Evolutionary conservation across 2,888 invertebrate species (phyloP).

Genomic region (Drosophila prostipennis): DNA sequence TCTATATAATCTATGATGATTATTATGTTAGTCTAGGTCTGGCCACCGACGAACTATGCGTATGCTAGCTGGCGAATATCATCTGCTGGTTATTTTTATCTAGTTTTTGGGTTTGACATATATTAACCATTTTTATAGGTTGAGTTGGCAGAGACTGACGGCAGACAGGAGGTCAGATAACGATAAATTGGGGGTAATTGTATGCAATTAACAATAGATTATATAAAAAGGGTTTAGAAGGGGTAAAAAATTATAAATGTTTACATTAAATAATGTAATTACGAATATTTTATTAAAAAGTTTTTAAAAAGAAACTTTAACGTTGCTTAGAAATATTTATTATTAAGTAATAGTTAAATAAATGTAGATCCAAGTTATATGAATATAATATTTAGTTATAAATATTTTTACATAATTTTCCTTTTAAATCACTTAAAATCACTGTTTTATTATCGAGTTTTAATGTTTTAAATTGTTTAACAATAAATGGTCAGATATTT

Average conservation of each 20-base stretch:
- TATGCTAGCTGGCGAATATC: slow-evolving; percentile 44
- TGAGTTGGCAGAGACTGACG: slow-evolving; percentile 37
- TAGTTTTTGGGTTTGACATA: slow-evolving; percentile 53
- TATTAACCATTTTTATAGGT: slow-evolving; percentile 59
- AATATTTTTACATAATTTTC: no score
- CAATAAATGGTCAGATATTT: no score
- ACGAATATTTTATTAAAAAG: background rate
- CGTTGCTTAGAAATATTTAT: no score
- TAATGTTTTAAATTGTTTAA: no score
- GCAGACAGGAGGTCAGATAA: slow-evolving; percentile 40
- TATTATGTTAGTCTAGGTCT: slow-evolving; percentile 53
- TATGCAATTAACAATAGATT: slow-evolving; percentile 40
- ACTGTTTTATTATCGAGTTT: no score
- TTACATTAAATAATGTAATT: background rate
- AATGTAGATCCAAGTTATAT: no score
- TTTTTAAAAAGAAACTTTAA: background rate
- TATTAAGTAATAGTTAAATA: no score
- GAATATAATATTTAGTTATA: no score
- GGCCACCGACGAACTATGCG: slow-evolving; percentile 34
- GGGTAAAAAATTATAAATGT: background rate
- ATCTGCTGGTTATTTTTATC: slow-evolving; percentile 67
- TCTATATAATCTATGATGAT: slow-evolving; percentile 44
- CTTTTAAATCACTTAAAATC: no score
- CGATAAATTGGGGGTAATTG: slow-evolving; percentile 55
- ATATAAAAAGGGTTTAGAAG: slow-evolving; percentile 2